These are phyloP conservation scores for Phaenicophaeus curvirostris DNA, from an alignment of 2,797 vertebrate species.

Conservation along the genomic window DNA sequence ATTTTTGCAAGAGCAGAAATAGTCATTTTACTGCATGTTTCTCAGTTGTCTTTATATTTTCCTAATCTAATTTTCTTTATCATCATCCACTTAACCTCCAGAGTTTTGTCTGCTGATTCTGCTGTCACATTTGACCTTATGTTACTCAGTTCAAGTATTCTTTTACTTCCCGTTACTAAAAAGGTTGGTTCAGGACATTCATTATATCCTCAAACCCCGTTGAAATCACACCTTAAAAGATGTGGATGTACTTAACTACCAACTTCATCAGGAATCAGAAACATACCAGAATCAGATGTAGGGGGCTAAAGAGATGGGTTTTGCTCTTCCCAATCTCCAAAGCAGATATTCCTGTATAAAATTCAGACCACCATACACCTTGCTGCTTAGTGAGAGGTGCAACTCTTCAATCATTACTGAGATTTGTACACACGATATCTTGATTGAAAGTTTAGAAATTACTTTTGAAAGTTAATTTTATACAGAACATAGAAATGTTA, in stretches of 20 bases:
- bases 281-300: background rate
- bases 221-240: background rate
- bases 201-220: background rate
- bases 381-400: background rate
- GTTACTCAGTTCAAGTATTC: background rate
- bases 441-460: background rate
- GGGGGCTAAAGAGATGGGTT: background rate
- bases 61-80: background rate
- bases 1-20: background rate
- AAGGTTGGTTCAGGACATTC: background rate
- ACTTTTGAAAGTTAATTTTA: background rate
- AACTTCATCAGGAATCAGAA: fast-evolving
- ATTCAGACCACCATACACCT: background rate
- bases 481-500: background rate
- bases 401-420: background rate
- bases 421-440: background rate
- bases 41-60: background rate
- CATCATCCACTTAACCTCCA: background rate
- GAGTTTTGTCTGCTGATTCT: background rate
- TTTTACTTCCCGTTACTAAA: background rate
- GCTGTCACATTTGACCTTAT: background rate
- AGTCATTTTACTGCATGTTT: background rate
- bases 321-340: background rate
- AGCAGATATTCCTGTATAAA: background rate
- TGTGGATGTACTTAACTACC: background rate